Conservation (phyloP, 2,797 vertebrate species). For the Lacerta agilis region DNA sequence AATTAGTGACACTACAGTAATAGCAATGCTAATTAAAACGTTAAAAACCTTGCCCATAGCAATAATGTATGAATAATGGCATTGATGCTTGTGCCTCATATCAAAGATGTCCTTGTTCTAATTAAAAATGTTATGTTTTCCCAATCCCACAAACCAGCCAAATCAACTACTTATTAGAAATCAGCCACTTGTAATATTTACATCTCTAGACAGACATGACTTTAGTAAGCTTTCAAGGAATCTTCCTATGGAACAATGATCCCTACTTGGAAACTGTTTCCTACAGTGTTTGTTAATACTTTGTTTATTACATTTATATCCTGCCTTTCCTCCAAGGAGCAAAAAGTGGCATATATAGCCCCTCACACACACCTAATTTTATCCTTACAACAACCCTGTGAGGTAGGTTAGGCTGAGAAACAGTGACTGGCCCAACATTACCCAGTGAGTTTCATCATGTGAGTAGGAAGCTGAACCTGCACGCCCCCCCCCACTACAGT, state of each 20-base stretch:
- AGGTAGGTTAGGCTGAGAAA: not conserved
- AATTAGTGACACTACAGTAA: constrained; percentile 53
- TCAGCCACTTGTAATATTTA: not conserved
- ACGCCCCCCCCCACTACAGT: not conserved
- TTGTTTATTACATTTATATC: not conserved
- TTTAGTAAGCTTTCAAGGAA: not conserved
- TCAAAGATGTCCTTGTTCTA: not conserved
- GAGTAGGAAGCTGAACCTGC: not conserved
- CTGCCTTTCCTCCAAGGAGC: not conserved
- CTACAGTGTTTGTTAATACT: not conserved
- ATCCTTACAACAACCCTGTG: not conserved
- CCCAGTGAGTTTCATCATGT: not conserved
- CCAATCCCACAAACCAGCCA: constrained; percentile 23
- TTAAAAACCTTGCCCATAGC: constrained; percentile 44
- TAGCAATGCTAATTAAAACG: constrained; percentile 59
- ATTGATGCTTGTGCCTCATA: not conserved
- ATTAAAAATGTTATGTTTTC: constrained; percentile 16
- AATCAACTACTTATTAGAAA: constrained; percentile 12
- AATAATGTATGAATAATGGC: constrained; percentile 32
- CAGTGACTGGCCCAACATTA: not conserved
- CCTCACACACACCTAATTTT: not conserved
- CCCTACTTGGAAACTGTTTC: not conserved
- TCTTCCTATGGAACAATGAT: constrained; percentile 14
- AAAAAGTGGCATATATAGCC: not conserved
- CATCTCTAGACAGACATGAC: not conserved